These are phyloP conservation scores for Carapus acus DNA, from an alignment of 2,797 vertebrate genomes.

Conservation along the genomic window DNA sequence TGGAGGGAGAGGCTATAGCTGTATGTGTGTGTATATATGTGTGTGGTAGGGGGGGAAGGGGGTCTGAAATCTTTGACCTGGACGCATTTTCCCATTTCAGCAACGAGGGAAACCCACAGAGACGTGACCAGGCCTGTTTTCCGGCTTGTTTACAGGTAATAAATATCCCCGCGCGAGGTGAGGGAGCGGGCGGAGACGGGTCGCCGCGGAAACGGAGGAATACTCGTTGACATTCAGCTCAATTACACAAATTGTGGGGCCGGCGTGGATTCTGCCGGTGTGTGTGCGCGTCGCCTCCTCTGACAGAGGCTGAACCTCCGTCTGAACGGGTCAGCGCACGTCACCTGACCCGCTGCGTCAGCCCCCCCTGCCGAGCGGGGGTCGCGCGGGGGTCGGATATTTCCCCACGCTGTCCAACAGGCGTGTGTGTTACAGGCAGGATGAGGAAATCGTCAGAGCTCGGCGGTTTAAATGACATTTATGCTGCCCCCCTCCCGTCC, in stretches of 20 bases:
- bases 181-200: constrained; percentile 48
- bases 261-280: constrained; percentile 15
- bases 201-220: constrained; percentile 39
- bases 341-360: no score
- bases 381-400: no score
- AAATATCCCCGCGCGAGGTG: constrained; percentile 52
- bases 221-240: constrained; percentile 50
- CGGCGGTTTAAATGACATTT: no score
- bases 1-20: no score
- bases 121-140: constrained; percentile 61
- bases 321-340: no score
- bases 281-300: neutral
- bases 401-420: no score
- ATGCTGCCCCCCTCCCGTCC: no score
- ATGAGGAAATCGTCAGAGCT: no score
- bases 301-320: no score
- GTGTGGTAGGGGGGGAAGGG: constrained; percentile 51
- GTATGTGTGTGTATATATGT: constrained; percentile 53
- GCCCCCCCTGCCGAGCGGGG: no score
- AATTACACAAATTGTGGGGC: constrained; percentile 26
- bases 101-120: constrained; percentile 56
- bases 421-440: no score
- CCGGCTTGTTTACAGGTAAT: constrained; percentile 67
- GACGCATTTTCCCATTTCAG: constrained; percentile 70
- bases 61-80: constrained; percentile 64